Percentiles rank a stretch among this genome's conserved stretches.
phyloP scores from a whole-genome alignment of 2,113 vertebrate species.

The Nipponia nippon region DNA sequence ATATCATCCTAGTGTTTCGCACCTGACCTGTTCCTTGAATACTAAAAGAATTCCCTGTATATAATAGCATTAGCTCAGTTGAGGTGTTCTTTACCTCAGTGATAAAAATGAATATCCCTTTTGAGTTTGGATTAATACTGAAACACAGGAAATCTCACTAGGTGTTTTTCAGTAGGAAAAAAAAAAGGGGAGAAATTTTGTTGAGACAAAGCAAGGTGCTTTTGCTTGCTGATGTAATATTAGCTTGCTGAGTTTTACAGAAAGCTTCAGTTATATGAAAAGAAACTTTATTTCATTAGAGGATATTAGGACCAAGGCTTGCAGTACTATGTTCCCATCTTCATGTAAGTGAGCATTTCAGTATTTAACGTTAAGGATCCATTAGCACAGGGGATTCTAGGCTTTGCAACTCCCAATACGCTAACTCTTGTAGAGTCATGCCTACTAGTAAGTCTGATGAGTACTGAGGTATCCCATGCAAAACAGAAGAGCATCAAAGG shows the following conservation, averaged over 20 bases:
- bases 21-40: neutral
- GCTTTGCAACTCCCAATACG: neutral
- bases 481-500: neutral
- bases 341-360: neutral
- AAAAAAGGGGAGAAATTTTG: neutral
- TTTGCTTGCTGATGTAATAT: neutral
- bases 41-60: neutral
- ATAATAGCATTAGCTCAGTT: neutral
- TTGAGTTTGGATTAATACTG: neutral
- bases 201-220: neutral
- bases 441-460: neutral
- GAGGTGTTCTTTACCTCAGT: neutral
- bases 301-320: neutral
- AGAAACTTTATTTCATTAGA: neutral
- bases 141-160: neutral
- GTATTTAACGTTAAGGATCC: neutral
- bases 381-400: neutral
- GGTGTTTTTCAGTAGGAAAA: neutral
- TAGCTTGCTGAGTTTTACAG: neutral
- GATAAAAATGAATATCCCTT: neutral
- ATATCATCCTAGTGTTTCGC: neutral
- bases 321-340: neutral
- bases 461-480: neutral
- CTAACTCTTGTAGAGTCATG: neutral
- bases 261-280: neutral